Evolutionary conservation across 2,797 vertebrate species (phyloP), one percentile per base, ranked within the genome.

Genomic region (Chelon labrosus): DNA sequence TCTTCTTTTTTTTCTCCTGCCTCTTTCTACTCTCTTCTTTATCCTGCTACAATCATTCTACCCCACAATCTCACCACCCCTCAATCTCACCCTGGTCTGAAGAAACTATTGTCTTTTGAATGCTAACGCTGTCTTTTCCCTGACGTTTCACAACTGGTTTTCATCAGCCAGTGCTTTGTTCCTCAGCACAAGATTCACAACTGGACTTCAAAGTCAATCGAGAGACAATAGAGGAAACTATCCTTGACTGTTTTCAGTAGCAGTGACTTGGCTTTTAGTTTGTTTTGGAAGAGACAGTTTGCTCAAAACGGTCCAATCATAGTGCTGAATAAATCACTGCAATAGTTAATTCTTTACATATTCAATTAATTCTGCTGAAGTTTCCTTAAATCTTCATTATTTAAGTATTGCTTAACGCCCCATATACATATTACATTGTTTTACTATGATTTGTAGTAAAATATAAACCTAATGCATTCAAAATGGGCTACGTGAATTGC

Each of bases 121-220:
- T 67, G 14, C 59, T 56, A 22, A 69, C 49, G 59, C 62, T 22
- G 46, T 80, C 70, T 69, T 83, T 79, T 77, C 42, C 55, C 31
- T 53, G 70, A 77, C 72, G 67, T 44, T 66, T 85, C 70, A 68
- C 49, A 65, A 66, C 52, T 56, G 50, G 22, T 79, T 83, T 84
- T 73, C 27, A 74, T 80, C 65, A 77, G 37, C 65, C 64, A 67
- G 14, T 47, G 55, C 50, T 59, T 46, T 63, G 56, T 53, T 71
- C 27, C 39, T 17, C 14, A 52, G 65, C 35, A 53, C 12, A 56
- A 35, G 38, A 65, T 17, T 65, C 7, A 38, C 7, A 46, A 53
- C 58, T 57, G 35, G 38, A 53, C 10, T 16, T 65, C 55, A 19
- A 20, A 51, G 51, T 39, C 27, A 58, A 53, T 8, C 38, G 31